Percentiles rank a stretch among this genome's conserved stretches.
Conservation (phyloP, 2,888 invertebrate genomes). For the Platerodrilus igneus region DNA sequence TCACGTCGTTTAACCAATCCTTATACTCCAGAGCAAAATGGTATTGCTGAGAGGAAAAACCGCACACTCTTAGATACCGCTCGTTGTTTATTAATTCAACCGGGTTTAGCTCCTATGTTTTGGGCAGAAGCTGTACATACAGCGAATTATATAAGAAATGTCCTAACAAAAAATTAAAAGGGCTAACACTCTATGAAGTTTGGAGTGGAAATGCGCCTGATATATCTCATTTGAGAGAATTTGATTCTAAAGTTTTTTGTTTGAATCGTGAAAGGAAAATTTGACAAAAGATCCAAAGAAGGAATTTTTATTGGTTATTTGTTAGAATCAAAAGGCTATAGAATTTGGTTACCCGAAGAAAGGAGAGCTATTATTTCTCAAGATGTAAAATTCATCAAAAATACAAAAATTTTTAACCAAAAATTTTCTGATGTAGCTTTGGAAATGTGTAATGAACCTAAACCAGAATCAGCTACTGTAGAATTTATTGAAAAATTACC, state of each 20-base stretch:
- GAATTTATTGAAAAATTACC: no score
- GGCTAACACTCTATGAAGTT: no score
- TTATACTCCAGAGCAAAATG: slow-evolving; percentile 27
- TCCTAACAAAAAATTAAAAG: slow-evolving; percentile 25
- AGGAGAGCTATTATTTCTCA: slow-evolving; percentile 22
- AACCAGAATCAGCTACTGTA: no score
- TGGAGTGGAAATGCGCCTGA: no score
- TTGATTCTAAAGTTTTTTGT: slow-evolving; percentile 23
- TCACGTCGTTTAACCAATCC: slow-evolving; percentile 21
- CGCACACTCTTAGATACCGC: slow-evolving; percentile 34
- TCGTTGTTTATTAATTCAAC: slow-evolving; percentile 34
- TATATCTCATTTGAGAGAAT: no score
- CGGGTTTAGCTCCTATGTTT: slow-evolving; percentile 29
- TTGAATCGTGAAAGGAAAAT: slow-evolving; percentile 27
- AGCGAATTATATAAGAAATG: slow-evolving; percentile 36
- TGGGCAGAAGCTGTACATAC: slow-evolving; percentile 40
- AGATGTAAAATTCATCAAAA: slow-evolving; percentile 29
- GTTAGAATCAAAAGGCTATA: slow-evolving; percentile 28
- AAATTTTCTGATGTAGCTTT: no score
- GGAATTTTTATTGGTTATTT: slow-evolving; percentile 32
- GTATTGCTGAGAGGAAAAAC: no score
- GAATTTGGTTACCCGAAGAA: slow-evolving; percentile 25
- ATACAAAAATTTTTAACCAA: no score
- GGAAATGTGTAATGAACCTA: no score
- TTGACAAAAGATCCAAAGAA: slow-evolving; percentile 27